A percentile compares a stretch with the other conserved stretches of the same genome.
Evolutionary conservation across 2,113 vertebrate species (phyloP).

Genomic region (Ctenomys sociabilis): DNA sequence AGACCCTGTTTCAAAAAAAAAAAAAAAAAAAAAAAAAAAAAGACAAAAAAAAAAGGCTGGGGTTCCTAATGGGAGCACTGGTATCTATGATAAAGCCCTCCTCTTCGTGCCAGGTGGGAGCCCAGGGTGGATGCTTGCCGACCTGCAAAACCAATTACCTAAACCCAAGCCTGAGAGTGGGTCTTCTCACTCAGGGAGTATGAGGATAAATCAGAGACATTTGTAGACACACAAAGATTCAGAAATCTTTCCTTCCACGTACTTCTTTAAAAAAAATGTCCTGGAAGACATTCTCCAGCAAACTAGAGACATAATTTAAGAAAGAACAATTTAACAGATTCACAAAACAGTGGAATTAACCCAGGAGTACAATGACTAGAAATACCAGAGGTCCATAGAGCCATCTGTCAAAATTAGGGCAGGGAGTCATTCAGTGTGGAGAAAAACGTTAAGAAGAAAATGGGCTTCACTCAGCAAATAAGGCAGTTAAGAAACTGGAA

Average conservation of each 20-base stretch:
- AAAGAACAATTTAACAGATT: slow-evolving; percentile 8
- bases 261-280: background rate
- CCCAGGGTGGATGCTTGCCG: background rate
- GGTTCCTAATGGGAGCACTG: background rate
- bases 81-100: background rate
- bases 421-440: slow-evolving; percentile 61
- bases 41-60: too few relatives aligned
- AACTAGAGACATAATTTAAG: background rate
- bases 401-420: slow-evolving; percentile 62
- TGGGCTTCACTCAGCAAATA: slow-evolving; percentile 65
- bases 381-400: slow-evolving; percentile 56
- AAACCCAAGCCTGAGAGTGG: background rate
- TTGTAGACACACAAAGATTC: background rate
- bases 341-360: background rate
- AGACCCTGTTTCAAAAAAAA: too few relatives aligned
- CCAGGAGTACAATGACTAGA: slow-evolving; percentile 26
- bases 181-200: background rate
- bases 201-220: background rate
- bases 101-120: background rate
- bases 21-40: too few relatives aligned
- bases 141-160: rapidly evolving
- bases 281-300: slow-evolving; percentile 10
- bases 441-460: slow-evolving; percentile 62
- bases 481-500: slow-evolving; percentile 63
- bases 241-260: background rate